Percentiles rank a stretch among this genome's conserved stretches.
Evolutionary conservation across 2,113 vertebrate genomes (phyloP).

Genomic region (Corapipo altera): DNA sequence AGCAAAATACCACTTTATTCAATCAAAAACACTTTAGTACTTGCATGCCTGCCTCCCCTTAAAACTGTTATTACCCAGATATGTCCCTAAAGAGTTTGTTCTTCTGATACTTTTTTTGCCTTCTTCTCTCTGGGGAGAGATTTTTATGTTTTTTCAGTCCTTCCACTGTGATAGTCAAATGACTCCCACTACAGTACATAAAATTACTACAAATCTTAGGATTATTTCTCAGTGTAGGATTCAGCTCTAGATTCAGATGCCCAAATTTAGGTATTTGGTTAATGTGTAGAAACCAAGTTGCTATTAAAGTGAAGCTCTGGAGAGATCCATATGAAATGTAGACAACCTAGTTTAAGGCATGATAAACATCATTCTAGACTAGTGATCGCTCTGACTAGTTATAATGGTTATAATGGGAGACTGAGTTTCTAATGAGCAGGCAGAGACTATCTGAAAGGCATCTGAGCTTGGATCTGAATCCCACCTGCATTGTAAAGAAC

Average conservation of each 20-base stretch:
- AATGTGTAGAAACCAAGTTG: not conserved
- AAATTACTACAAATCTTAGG: not conserved
- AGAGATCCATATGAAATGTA: not conserved
- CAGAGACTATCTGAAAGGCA: not conserved
- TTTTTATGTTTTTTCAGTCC: not conserved
- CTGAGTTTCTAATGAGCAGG: not conserved
- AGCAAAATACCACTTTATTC: not conserved
- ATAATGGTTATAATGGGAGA: not conserved
- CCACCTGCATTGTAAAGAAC: not conserved
- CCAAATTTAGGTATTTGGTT: not conserved
- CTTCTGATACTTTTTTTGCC: not conserved
- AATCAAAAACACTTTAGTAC: not conserved
- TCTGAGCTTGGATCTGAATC: not conserved
- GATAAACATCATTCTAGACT: not conserved
- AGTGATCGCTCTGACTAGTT: not conserved
- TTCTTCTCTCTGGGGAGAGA: not conserved
- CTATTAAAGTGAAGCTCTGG: not conserved
- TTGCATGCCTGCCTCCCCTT: not conserved
- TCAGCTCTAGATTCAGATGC: not conserved
- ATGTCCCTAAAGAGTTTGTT: not conserved
- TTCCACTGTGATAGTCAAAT: not conserved
- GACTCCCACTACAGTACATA: not conserved
- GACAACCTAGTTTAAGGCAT: not conserved
- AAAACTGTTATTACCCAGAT: not conserved
- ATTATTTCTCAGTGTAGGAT: slow-evolving; percentile 14